Base-by-base conservation (phyloP, 2,113 vertebrate species). In the Gallinago undulata region DNA sequence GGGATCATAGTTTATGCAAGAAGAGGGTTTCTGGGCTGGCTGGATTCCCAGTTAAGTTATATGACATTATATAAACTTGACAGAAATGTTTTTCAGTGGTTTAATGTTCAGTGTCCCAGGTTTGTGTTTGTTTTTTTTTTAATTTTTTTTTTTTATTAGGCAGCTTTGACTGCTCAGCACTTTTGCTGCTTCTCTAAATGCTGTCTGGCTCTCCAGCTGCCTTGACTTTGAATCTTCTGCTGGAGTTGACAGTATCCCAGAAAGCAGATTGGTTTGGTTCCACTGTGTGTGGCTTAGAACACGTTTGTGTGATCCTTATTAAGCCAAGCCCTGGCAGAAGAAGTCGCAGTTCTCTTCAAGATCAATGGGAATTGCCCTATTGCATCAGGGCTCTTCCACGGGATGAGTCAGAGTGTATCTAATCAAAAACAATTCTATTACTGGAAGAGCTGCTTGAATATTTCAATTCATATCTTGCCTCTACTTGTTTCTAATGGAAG, bases 361-460 rank as follows among this genome's bases (percentile, higher is more conserved):
- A 97, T 97, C 89, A 92, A 92, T 96, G 96, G 96, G 96, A 95
- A 96, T 95, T 96, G 95, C 94, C 94, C 95, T 95, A 1, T 96
- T 96, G 92, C 96, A 94, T 96, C 95, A 97, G 90, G 87, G 89
- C 94, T 94, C 89, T 96, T 96, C 95, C 91, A 39, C 64, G 23
- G 63, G 68, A 90, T 97, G 96, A 96, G 91, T 96, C 95, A 95
- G 84, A 95, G 67, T 25, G 7, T 78, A 77, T 79, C 94, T 96
- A 87, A 91, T 94, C 80, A 95, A 84, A 95, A 94, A n/a, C 86
- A 92, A 82, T 93, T 91, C 94, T 95, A 45, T 97, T 96, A 96
- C 96, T 96, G 96, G 90, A 97, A 96, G 83, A 93, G 89, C 68
- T 83, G 76, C 91, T 86, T 39, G 68, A 93, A 85, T 91, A 89